A percentile compares a stretch with the other conserved stretches of the same genome.
Evolutionary conservation across 1,140 invertebrate genomes (phyloP).

Genomic region (Cataglyphis hispanica): DNA sequence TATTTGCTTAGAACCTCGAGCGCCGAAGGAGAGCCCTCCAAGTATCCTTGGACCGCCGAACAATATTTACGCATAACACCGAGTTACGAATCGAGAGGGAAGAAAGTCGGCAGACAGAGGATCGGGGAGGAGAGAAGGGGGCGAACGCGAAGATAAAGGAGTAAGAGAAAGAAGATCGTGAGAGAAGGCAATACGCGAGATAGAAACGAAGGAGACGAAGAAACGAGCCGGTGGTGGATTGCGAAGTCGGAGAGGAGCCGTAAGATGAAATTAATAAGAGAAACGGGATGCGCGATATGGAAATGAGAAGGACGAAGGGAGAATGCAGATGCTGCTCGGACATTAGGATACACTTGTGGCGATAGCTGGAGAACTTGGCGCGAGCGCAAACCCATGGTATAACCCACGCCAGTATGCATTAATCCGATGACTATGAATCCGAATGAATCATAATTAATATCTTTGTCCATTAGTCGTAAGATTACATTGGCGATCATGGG

Average conservation of each 20-base stretch:
- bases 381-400: conserved; percentile 42
- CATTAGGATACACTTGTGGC: conserved; percentile 75
- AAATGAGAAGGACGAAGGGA: conserved; percentile 66
- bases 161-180: conserved; percentile 62
- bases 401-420: conserved; percentile 73
- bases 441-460: conserved; percentile 80
- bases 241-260: conserved; percentile 54
- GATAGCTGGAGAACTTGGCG: conserved; percentile 61
- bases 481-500: conserved; percentile 49
- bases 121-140: background rate
- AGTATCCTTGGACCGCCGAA: conserved; percentile 74
- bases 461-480: conserved; percentile 72
- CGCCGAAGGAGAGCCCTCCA: conserved; percentile 63
- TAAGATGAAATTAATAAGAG: conserved; percentile 78
- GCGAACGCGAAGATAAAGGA: conserved; percentile 48
- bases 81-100: conserved; percentile 72
- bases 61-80: conserved; percentile 79
- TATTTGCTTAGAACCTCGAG: conserved; percentile 76
- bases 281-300: conserved; percentile 75
- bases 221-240: conserved; percentile 48
- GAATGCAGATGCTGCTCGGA: conserved; percentile 7
- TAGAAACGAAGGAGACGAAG: conserved; percentile 29
- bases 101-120: conserved; percentile 43
- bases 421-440: conserved; percentile 76
- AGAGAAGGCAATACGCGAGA: conserved; percentile 68